Evolutionary conservation across 2,113 vertebrate species (phyloP).

Genomic region (Camelus bactrianus): DNA sequence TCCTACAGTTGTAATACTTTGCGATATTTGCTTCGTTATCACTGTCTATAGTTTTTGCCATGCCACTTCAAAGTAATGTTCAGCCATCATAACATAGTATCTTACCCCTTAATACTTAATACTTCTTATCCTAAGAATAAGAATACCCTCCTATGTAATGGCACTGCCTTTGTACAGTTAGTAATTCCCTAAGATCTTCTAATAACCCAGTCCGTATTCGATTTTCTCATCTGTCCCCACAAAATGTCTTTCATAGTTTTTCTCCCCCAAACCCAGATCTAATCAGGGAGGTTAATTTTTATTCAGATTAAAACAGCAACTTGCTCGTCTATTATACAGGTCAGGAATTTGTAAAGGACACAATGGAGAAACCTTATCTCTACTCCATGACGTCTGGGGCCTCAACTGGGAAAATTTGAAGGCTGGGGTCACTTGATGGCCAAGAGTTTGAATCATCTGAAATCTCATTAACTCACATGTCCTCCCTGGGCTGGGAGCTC

Average conservation of each 20-base stretch:
- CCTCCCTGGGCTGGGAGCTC: neutral
- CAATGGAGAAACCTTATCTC: neutral
- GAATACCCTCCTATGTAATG: neutral
- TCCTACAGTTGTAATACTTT: slow-evolving; percentile 31
- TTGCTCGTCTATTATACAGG: neutral
- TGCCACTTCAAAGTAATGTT: slow-evolving; percentile 10
- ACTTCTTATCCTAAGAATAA: slow-evolving; percentile 33
- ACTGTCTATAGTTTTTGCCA: slow-evolving; percentile 23
- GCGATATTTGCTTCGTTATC: neutral
- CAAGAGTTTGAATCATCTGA: slow-evolving; percentile 41
- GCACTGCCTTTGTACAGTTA: neutral
- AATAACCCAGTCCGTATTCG: neutral
- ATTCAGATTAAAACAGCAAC: neutral
- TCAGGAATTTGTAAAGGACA: slow-evolving; percentile 11
- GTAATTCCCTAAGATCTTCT: slow-evolving; percentile 23
- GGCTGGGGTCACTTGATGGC: neutral
- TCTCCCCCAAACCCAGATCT: neutral
- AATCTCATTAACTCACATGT: neutral
- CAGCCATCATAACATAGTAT: neutral
- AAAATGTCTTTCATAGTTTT: neutral
- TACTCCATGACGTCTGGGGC: neutral
- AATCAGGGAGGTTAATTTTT: neutral
- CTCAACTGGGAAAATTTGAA: slow-evolving; percentile 32
- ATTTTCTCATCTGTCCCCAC: neutral
- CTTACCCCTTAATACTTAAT: neutral